Conservation (phyloP, 2,888 invertebrate species). For the Lepetodrilus schrolli region DNA sequence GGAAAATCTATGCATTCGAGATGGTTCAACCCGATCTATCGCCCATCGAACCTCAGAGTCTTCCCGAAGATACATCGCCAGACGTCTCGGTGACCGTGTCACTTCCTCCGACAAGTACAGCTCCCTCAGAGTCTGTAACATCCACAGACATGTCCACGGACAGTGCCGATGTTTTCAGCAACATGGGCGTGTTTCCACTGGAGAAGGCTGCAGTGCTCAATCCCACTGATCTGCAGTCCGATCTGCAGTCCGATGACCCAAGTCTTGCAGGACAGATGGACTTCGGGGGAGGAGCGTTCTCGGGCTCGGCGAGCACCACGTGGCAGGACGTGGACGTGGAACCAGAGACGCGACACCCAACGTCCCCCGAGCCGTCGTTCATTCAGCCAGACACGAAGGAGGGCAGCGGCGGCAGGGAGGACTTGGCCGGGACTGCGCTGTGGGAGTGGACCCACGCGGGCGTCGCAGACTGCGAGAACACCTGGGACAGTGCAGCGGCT, state of each 20-base stretch:
- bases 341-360: neutral
- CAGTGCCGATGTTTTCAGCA: slow-evolving; percentile 41
- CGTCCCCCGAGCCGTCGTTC: neutral
- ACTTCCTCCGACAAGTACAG: neutral
- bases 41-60: slow-evolving; percentile 5
- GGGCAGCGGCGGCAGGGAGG: neutral
- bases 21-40: slow-evolving; percentile 51
- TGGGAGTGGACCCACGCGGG: slow-evolving; percentile 45
- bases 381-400: neutral
- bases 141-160: slow-evolving; percentile 13
- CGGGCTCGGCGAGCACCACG: neutral
- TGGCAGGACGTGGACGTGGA: neutral
- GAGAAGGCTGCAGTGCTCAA: neutral
- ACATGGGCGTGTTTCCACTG: slow-evolving; percentile 45
- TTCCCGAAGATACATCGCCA: neutral
- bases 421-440: slow-evolving; percentile 47
- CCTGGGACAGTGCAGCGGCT: neutral
- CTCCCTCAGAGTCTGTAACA: slow-evolving; percentile 7
- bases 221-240: neutral
- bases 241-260: neutral
- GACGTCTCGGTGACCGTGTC: neutral
- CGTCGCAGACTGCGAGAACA: neutral
- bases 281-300: neutral
- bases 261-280: neutral
- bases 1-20: slow-evolving; percentile 74